Conservation (phyloP, 2,888 invertebrate genomes). For the Morpho achilles region DNA sequence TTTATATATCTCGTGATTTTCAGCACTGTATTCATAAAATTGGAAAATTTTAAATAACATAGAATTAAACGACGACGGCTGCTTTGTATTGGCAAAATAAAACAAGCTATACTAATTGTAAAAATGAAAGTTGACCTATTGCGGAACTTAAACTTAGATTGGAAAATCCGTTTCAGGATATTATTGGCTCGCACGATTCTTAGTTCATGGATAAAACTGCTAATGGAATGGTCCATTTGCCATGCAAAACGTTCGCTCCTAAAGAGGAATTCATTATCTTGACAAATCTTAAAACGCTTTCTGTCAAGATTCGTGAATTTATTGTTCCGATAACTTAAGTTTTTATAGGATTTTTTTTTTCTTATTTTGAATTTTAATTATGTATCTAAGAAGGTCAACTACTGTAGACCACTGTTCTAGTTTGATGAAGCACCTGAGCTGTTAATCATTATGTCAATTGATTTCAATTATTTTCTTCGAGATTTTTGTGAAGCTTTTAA, state of each 20-base stretch:
- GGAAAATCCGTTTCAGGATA: slow-evolving; percentile 13
- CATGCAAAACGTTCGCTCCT: slow-evolving; percentile 10
- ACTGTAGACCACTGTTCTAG: neutral
- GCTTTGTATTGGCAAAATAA: neutral
- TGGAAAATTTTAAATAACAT: no score
- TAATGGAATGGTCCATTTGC: slow-evolving; percentile 13
- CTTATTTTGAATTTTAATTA: slow-evolving; percentile 1
- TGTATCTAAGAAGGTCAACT: slow-evolving; percentile 2
- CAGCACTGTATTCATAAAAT: no score
- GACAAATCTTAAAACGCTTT: slow-evolving; percentile 15
- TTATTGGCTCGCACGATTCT: slow-evolving; percentile 11
- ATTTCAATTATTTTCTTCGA: no score
- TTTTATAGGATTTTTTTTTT: neutral
- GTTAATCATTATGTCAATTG: no score
- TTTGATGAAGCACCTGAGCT: no score
- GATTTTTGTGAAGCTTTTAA: no score
- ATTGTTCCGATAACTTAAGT: slow-evolving; percentile 5
- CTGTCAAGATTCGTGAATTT: slow-evolving; percentile 11
- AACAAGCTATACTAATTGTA: neutral
- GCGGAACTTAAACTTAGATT: slow-evolving; percentile 13
- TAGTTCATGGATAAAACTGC: slow-evolving; percentile 13
- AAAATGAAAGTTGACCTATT: slow-evolving; percentile 12
- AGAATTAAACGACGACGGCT: no score
- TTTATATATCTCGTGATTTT: no score
- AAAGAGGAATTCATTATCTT: slow-evolving; percentile 17